Evolutionary conservation across 1,140 invertebrate species (phyloP), one percentile per base, ranked within the genome.

Genomic region (Lucilia cuprina): DNA sequence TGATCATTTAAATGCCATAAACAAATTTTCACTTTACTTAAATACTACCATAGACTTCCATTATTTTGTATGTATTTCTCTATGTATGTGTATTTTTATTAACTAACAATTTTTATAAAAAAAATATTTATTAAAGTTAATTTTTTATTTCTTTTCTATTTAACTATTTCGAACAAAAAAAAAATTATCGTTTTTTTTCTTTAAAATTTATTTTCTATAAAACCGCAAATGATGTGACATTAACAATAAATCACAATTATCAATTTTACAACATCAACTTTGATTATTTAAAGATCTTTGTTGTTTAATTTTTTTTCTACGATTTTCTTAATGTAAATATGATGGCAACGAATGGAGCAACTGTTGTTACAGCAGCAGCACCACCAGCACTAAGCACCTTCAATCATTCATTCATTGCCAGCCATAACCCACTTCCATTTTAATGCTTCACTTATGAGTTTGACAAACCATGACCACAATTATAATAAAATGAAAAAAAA

Each of bases 1-100:
- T 80, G 77, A 49, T 80, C 77, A 80, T 80, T 80, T 80, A 80
- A 80, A 80, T 80, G 77, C 77, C 77, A 80, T 80, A 80, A 80
- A 80, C 77, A 80, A 80, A 80, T 80, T 80, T 80, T 80, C 77
- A 80, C 77, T 80, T 80, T 49, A 80, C 35, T 14, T n/a, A n/a
- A n/a, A n/a, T 10, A 5, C 35, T 17, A 78, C n/a, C 21, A 10
- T 19, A 21, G 41, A 2, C 12, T 41, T 35, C 12, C 14, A 17
- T 5, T 77, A n/a, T 30, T 41, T 14, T 77, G 30, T 7, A 77
- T 3, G 12, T 10, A n/a, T n/a, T n/a, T n/a, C n/a, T n/a, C n/a
- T n/a, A n/a, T n/a, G n/a, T n/a, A n/a, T n/a, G n/a, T n/a, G n/a
- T n/a, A n/a, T 41, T 35, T 74, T 13, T 74, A 12, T 74, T 41